Conservation (phyloP, 2,797 vertebrate genomes). For the Pteropus rufus region DNA sequence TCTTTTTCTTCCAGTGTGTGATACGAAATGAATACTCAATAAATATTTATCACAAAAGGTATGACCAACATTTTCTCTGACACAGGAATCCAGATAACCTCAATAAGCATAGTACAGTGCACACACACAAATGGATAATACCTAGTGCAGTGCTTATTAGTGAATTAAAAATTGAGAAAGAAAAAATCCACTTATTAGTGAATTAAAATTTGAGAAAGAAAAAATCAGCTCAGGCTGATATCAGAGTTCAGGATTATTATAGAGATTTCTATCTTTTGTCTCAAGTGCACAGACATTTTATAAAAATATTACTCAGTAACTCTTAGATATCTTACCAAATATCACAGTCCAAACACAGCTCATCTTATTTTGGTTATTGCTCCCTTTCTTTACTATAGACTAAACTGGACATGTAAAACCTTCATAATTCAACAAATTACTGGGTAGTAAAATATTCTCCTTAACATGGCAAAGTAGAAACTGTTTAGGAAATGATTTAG, state of each 20-base stretch:
- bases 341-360: neutral
- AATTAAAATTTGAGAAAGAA: conserved; percentile 25
- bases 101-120: neutral
- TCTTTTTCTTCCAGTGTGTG: neutral
- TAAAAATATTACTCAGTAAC: neutral
- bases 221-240: neutral
- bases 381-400: neutral
- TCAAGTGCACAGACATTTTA: neutral
- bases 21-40: conserved; percentile 7
- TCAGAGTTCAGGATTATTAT: neutral
- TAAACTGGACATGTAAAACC: neutral
- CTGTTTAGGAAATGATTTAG: neutral
- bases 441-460: neutral
- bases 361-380: neutral
- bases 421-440: neutral
- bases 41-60: conserved; percentile 26
- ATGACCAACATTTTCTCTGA: neutral
- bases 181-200: neutral
- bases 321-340: neutral
- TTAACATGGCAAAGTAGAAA: neutral
- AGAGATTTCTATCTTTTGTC: neutral
- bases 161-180: conserved; percentile 27
- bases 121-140: neutral
- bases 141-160: neutral
- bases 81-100: neutral